These are phyloP conservation scores for Pangasius mekongensis DNA, from an alignment of 2,797 vertebrate genomes.

Conservation along the genomic window DNA sequence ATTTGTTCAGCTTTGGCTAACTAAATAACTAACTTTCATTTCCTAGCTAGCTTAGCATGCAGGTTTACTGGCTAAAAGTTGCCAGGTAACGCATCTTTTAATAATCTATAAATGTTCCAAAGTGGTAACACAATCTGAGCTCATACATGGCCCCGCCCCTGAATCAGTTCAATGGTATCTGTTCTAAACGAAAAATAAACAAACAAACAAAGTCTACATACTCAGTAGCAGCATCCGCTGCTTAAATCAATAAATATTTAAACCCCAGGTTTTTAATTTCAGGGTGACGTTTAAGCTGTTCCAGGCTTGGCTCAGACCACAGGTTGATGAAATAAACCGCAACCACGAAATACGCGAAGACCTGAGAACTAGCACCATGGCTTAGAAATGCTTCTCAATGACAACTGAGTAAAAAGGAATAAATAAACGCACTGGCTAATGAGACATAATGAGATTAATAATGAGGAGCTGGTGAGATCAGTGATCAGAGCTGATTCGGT, in stretches of 20 bases:
- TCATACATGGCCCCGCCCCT: background rate
- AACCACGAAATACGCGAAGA: background rate
- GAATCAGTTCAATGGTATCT: background rate
- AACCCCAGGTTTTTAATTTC: background rate
- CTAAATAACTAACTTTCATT: background rate
- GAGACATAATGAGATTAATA: conserved; percentile 5
- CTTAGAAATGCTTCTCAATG: background rate
- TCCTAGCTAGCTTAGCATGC: background rate
- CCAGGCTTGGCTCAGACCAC: background rate
- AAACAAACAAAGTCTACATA: background rate
- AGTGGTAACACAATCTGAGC: background rate
- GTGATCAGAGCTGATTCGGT: background rate
- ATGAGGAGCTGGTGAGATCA: background rate
- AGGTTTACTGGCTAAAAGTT: background rate
- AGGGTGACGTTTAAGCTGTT: background rate
- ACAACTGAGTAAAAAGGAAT: background rate
- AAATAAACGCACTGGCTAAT: background rate
- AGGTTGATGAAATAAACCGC: background rate
- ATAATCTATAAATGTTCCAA: background rate
- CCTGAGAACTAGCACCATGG: background rate
- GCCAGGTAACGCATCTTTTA: background rate
- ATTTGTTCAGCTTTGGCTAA: background rate
- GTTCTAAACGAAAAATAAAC: background rate
- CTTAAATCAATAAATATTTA: background rate
- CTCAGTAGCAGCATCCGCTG: background rate